phyloP scores from a whole-genome alignment of 2,888 invertebrate genomes.

The Aphidius colemani region DNA sequence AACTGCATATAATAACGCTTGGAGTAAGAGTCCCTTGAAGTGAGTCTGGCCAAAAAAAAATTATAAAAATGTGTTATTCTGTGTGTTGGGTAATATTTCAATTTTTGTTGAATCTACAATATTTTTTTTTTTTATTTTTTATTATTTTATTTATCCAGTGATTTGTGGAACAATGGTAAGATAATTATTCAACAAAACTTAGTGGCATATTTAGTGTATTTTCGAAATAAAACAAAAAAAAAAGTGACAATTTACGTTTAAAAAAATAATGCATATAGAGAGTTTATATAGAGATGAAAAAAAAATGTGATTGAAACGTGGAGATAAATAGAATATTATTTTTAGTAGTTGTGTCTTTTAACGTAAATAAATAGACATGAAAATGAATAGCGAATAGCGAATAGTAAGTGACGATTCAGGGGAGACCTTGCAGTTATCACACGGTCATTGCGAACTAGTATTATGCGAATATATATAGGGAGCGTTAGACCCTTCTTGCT shows the following conservation, averaged over 20 bases:
- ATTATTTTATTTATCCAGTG: too few species aligned
- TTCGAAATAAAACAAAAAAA: constrained; percentile 18
- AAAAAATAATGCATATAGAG: too few species aligned
- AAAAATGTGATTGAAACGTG: too few species aligned
- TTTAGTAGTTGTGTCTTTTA: too few species aligned
- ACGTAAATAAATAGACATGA: neutral
- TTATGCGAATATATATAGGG: constrained; percentile 48
- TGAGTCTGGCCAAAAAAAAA: too few species aligned
- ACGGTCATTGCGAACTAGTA: constrained; percentile 56
- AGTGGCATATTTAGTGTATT: neutral
- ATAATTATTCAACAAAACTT: neutral
- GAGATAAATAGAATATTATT: too few species aligned
- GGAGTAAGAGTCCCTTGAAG: too few species aligned
- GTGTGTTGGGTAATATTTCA: neutral
- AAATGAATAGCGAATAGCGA: neutral
- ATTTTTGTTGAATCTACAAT: too few species aligned
- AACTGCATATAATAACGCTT: too few species aligned
- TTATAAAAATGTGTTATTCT: too few species aligned
- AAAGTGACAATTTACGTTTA: neutral
- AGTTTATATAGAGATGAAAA: too few species aligned
- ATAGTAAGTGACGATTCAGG: neutral
- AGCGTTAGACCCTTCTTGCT: constrained; percentile 27
- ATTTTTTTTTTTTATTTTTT: too few species aligned
- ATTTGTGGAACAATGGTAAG: neutral
- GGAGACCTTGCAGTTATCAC: constrained; percentile 54